Conservation (phyloP, 2,797 vertebrate genomes). For the Antennarius maculatus region DNA sequence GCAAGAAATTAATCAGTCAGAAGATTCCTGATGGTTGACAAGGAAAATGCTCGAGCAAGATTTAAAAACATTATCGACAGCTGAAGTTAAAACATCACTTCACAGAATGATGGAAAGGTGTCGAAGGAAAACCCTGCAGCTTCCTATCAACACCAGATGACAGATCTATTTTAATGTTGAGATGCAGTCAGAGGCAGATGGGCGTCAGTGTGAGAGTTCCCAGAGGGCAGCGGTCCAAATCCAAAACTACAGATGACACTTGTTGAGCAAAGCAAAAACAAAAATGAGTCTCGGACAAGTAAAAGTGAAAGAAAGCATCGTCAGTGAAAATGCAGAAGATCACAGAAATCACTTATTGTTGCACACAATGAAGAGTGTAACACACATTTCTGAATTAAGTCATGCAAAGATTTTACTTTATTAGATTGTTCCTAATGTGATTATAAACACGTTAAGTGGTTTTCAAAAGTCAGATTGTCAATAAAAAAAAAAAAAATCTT, state of each 20-base stretch:
- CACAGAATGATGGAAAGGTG: constrained; percentile 19
- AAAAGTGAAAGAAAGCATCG: not conserved
- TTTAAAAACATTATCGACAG: not conserved
- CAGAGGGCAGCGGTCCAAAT: constrained; percentile 43
- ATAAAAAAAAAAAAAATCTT: too few species aligned
- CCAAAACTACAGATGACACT: constrained; percentile 40
- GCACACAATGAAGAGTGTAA: too few species aligned
- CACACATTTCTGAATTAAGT: too few species aligned
- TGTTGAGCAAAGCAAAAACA: constrained; percentile 33
- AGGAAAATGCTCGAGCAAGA: not conserved
- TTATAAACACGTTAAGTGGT: too few species aligned
- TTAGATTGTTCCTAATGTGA: too few species aligned
- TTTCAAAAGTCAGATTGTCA: too few species aligned
- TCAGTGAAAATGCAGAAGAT: too few species aligned
- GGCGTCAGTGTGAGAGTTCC: constrained; percentile 16
- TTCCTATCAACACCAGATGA: constrained; percentile 13
- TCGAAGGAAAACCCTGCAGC: constrained; percentile 32
- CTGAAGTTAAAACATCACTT: constrained; percentile 11
- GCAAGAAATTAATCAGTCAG: not conserved
- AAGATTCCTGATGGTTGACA: not conserved
- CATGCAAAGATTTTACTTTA: too few species aligned
- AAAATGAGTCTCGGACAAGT: constrained; percentile 30
- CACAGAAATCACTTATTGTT: too few species aligned
- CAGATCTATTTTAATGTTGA: constrained; percentile 38
- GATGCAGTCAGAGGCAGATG: constrained; percentile 24